Conservation (phyloP, 2,797 vertebrate species). For the Acanthopagrus latus region DNA sequence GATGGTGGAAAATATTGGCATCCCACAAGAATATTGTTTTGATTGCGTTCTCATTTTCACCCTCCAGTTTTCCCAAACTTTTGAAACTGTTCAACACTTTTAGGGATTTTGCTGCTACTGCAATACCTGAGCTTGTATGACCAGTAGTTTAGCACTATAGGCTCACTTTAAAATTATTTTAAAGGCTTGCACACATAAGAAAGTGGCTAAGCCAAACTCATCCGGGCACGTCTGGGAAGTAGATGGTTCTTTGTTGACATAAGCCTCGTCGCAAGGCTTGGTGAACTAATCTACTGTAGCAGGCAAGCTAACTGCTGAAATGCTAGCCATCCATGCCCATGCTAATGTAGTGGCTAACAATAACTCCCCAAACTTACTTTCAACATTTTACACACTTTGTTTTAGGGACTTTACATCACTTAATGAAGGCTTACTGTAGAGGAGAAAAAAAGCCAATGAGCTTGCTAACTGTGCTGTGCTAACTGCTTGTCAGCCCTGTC, state of each 20-base stretch:
- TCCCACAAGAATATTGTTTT: neutral
- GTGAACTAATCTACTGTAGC: neutral
- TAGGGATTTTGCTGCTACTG: too few species aligned
- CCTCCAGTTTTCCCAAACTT: neutral
- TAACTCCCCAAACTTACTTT: neutral
- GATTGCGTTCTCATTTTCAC: neutral
- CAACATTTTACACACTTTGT: neutral
- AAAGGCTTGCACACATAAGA: neutral
- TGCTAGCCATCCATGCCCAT: neutral
- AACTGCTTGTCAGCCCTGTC: neutral
- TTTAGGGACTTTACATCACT: neutral
- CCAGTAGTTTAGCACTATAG: too few species aligned
- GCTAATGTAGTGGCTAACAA: neutral
- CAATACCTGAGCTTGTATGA: too few species aligned
- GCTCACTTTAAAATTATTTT: too few species aligned
- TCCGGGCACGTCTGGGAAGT: too few species aligned
- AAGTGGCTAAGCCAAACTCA: too few species aligned
- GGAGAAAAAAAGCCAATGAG: neutral
- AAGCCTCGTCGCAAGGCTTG: neutral
- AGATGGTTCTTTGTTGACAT: neutral
- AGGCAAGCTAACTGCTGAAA: neutral
- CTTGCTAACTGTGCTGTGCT: neutral
- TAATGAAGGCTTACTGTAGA: neutral
- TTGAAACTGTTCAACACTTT: neutral
- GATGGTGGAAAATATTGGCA: neutral